Base-by-base conservation (phyloP, 1,140 invertebrate species). In the Acromyrmex heyeri region DNA sequence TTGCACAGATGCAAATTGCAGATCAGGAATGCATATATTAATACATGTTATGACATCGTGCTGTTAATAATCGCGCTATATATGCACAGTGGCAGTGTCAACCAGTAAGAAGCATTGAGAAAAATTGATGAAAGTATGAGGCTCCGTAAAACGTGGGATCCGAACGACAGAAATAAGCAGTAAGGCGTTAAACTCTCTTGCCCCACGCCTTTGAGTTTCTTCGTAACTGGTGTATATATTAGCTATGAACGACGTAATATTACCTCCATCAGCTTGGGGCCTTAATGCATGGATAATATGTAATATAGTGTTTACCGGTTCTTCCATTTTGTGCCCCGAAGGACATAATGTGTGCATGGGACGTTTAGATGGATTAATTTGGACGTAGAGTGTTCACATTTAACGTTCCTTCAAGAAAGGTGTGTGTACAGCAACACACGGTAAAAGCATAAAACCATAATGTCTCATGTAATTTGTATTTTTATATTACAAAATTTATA, bases 231-330 rank as follows among this genome's bases (percentile, higher is more conserved):
- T 27, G 27, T n/a, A 62, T 61, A 61, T 77, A 77, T 77, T 62
- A 48, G 21, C 21, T 27, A 61, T 18, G 8, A 76, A 61, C 21
- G 57, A 61, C 5, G 55, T 62, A 27, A 77, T 77, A 62, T 61
- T 62, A 30, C 55, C n/a, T 44, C 55, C 21, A 50, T 7, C n/a
- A 38, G 16, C 73, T 62, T 77, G 55, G 14, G 21, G 73, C 38
- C 34, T 62, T 62, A 77, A 77, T 77, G 16, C 16, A 77, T 27
- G 21, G 34, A 76, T 76, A 61, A 77, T 57, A 61, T 76, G 34
- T 24, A 77, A 77, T 62, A 53, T 62, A 53, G 34, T 77, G 21
- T 73, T 73, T 73, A 34, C 12, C n/a, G 18, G 30, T 53, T 73
- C 53, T 73, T 73, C 30, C 53, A 73, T 34, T 73, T 57, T 38